These are phyloP conservation scores for Euura saliciscinereae DNA, from an alignment of 1,140 invertebrate species.

Conservation along the genomic window DNA sequence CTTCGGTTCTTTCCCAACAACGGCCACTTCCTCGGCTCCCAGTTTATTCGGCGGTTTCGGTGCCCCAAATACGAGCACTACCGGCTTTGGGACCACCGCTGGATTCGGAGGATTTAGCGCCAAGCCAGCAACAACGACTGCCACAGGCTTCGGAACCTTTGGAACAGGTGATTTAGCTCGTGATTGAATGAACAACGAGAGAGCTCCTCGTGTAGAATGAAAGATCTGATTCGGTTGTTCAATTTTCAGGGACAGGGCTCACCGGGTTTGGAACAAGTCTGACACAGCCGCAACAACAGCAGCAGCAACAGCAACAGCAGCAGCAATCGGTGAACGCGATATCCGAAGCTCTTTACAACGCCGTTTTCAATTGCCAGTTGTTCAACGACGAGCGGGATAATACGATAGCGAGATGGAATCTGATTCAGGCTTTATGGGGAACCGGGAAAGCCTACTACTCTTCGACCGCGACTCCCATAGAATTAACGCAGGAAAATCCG, in stretches of 20 bases:
- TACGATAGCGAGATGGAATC: slow-evolving; percentile 91
- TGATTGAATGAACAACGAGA: slow-evolving; percentile 34
- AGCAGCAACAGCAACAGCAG: slow-evolving; percentile 64
- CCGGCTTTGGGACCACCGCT: slow-evolving; percentile 37
- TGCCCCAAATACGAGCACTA: slow-evolving; percentile 41
- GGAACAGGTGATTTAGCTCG: slow-evolving; percentile 50
- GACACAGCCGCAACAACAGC: slow-evolving; percentile 45
- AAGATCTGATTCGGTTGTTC: not conserved
- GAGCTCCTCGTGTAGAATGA: not conserved
- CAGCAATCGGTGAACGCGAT: slow-evolving; percentile 65
- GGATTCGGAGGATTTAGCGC: slow-evolving; percentile 67
- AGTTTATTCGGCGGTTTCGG: slow-evolving; percentile 52
- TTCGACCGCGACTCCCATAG: slow-evolving; percentile 72
- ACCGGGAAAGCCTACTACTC: slow-evolving; percentile 83
- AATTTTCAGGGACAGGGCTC: slow-evolving; percentile 31
- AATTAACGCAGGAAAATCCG: slow-evolving; percentile 88
- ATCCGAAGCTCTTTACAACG: slow-evolving; percentile 74
- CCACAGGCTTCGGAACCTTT: slow-evolving; percentile 61
- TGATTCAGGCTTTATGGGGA: slow-evolving; percentile 93
- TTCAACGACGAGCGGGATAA: slow-evolving; percentile 93
- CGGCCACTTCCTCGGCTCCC: slow-evolving; percentile 51
- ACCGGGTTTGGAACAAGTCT: slow-evolving; percentile 39
- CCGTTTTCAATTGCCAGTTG: slow-evolving; percentile 83
- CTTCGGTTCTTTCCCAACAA: slow-evolving; percentile 51
- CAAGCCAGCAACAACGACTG: slow-evolving; percentile 52